Percentiles rank a stretch among this genome's conserved stretches.
These are phyloP conservation scores for Pseudococcus viburni DNA, from an alignment of 2,888 invertebrate species.

Conservation along the genomic window DNA sequence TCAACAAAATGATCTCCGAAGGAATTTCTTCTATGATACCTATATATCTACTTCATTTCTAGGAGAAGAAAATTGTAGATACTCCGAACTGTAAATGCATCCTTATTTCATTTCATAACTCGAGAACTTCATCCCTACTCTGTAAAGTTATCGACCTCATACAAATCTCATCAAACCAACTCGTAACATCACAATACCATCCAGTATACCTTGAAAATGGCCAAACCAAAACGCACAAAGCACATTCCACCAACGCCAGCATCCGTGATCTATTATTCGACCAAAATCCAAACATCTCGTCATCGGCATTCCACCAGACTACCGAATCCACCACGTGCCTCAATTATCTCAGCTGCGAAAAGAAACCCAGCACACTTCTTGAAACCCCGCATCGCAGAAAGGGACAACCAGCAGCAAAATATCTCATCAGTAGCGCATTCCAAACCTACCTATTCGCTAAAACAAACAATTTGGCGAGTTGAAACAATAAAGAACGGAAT, in stretches of 20 bases:
- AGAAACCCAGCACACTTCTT: background rate
- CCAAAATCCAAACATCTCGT: background rate
- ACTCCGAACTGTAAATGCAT: too few species aligned
- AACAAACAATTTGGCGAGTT: slow-evolving; percentile 13
- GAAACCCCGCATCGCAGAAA: background rate
- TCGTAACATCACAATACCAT: background rate
- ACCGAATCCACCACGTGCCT: background rate
- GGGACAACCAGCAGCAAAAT: background rate
- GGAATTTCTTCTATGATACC: too few species aligned
- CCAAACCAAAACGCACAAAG: background rate
- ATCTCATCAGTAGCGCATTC: slow-evolving; percentile 1
- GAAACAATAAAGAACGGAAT: slow-evolving; percentile 25
- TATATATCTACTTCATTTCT: too few species aligned
- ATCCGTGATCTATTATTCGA: background rate
- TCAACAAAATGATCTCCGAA: too few species aligned
- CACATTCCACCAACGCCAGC: background rate
- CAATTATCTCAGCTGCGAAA: background rate
- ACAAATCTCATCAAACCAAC: background rate
- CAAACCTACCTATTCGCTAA: background rate
- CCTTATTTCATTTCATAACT: too few species aligned
- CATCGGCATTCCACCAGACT: background rate
- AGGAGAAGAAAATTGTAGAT: too few species aligned
- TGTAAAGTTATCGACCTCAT: background rate
- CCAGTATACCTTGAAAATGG: background rate
- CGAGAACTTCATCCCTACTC: background rate